Conservation (phyloP, 2,113 vertebrate species). For the Egretta garzetta region DNA sequence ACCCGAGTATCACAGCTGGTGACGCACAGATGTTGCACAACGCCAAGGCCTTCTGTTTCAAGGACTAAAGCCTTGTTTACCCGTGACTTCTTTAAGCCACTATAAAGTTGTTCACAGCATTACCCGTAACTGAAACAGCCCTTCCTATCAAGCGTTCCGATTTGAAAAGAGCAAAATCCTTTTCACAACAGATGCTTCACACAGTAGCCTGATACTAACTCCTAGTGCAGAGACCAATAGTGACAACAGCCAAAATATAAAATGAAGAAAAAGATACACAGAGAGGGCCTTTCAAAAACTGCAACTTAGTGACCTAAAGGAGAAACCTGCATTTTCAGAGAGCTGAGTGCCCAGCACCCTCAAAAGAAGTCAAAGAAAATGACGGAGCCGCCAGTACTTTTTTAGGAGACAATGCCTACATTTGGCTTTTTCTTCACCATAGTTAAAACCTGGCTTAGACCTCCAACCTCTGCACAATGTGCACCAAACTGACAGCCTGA, state of each 20-base stretch:
- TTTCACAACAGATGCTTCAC: neutral
- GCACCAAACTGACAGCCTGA: neutral
- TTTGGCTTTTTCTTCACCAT: neutral
- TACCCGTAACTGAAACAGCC: neutral
- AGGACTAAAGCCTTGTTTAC: neutral
- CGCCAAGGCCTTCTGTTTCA: neutral
- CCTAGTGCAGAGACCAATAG: neutral
- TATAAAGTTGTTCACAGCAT: neutral
- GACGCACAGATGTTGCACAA: neutral
- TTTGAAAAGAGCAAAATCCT: neutral
- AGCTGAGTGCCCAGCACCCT: neutral
- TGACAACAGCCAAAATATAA: neutral
- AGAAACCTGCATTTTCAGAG: neutral
- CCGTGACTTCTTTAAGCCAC: neutral
- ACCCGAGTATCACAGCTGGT: neutral
- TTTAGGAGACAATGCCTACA: neutral
- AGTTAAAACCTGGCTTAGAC: neutral
- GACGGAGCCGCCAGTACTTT: neutral
- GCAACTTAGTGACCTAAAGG: neutral
- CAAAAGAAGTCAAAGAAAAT: neutral
- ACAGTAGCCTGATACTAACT: neutral
- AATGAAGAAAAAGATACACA: neutral
- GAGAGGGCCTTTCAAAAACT: neutral
- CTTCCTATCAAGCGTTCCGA: neutral
- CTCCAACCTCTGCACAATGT: neutral